Conservation (phyloP, 2,797 vertebrate species). For the Babyrousa celebensis region DNA sequence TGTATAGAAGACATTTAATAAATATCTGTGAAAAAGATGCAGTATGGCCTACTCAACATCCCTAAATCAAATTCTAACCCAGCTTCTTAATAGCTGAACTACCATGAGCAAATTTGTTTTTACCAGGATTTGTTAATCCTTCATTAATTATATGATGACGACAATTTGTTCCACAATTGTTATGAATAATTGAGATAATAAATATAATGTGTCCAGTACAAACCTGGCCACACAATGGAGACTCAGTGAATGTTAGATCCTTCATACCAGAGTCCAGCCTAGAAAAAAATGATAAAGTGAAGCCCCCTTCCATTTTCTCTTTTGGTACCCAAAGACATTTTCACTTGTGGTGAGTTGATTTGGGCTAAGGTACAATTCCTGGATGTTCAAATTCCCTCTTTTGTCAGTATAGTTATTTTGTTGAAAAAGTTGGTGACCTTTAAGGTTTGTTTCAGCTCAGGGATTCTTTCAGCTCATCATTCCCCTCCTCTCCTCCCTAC, state of each 20-base stretch:
- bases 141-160: background rate
- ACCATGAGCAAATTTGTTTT: slow-evolving; percentile 2
- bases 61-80: slow-evolving; percentile 66
- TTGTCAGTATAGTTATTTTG: slow-evolving; percentile 44
- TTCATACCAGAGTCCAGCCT: slow-evolving; percentile 23
- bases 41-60: background rate
- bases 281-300: slow-evolving; percentile 36
- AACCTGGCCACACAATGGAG: background rate
- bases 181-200: slow-evolving; percentile 65
- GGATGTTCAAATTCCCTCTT: slow-evolving; percentile 23
- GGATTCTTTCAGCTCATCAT: slow-evolving; percentile 78
- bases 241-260: slow-evolving; percentile 20
- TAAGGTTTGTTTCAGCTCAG: slow-evolving; percentile 68
- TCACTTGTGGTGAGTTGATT: background rate
- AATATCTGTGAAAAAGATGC: background rate
- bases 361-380: background rate
- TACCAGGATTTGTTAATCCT: slow-evolving; percentile 45
- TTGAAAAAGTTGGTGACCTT: slow-evolving; percentile 78
- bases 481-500: slow-evolving; percentile 58
- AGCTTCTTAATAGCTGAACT: slow-evolving; percentile 7
- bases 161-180: slow-evolving; percentile 51
- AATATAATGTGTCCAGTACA: background rate
- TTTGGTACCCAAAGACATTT: slow-evolving; percentile 45
- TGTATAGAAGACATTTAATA: slow-evolving; percentile 46
- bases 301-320: background rate